phyloP scores from a whole-genome alignment of 2,797 vertebrate species.

The Sibirionetta formosa region DNA sequence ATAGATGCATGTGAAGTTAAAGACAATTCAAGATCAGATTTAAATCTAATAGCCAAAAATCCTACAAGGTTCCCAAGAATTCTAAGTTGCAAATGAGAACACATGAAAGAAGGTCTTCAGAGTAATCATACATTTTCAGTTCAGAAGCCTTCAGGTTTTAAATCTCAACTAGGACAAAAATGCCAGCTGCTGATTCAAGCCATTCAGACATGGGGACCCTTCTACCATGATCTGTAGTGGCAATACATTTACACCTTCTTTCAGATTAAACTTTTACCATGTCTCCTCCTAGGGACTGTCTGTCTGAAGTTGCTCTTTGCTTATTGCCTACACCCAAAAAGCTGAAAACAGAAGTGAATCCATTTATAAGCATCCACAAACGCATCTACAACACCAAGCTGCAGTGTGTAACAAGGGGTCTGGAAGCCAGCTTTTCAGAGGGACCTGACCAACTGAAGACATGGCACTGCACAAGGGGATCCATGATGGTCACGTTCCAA shows the following conservation, averaged over 20 bases:
- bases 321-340: background rate
- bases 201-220: background rate
- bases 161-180: background rate
- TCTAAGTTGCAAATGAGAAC: background rate
- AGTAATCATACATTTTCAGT: background rate
- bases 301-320: background rate
- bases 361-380: background rate
- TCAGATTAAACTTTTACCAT: background rate
- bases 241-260: background rate
- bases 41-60: background rate
- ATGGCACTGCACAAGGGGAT: background rate
- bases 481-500: background rate
- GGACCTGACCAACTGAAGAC: background rate
- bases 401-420: background rate
- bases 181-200: background rate
- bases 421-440: background rate
- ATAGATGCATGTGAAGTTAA: background rate
- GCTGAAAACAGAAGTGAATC: background rate
- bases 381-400: background rate
- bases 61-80: background rate
- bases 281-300: background rate
- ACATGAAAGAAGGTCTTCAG: background rate
- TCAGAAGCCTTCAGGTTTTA: background rate
- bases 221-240: background rate
- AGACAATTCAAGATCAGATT: background rate